Evolutionary conservation across 2,113 vertebrate genomes (phyloP).

Genomic region (Rhea americana): DNA sequence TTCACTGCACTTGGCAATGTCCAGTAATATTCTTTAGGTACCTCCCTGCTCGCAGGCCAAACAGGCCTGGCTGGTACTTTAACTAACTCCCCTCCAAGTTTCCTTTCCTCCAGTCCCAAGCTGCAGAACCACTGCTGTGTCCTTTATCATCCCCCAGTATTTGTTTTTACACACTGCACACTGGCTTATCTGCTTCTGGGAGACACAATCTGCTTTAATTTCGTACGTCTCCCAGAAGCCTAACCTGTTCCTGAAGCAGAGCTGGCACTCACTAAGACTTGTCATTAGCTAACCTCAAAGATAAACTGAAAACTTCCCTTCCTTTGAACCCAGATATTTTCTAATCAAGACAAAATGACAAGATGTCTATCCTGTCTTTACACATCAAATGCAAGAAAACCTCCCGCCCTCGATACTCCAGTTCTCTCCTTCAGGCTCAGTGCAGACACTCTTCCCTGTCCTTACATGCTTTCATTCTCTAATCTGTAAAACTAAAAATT

Average conservation of each 20-base stretch:
- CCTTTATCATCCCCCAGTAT: neutral
- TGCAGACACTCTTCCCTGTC: neutral
- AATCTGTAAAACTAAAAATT: neutral
- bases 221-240: conserved; percentile 20
- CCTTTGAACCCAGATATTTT: neutral
- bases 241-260: conserved; percentile 20
- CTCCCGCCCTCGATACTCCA: neutral
- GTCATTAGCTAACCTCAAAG: neutral
- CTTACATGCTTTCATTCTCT: neutral
- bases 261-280: neutral
- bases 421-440: neutral
- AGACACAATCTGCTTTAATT: conserved; percentile 54
- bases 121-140: conserved; percentile 20
- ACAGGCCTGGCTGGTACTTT: neutral
- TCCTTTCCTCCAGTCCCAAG: neutral
- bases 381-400: neutral
- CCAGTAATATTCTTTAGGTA: neutral
- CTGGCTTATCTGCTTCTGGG: conserved; percentile 43
- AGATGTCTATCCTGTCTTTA: neutral
- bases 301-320: neutral
- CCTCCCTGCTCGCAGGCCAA: neutral
- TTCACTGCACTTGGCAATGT: neutral
- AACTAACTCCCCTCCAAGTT: neutral
- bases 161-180: conserved; percentile 16
- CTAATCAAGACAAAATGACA: neutral